A percentile compares a stretch with the other conserved stretches of the same genome.
Evolutionary conservation across 2,888 invertebrate species (phyloP).

Genomic region (Leptinotarsa peninsularis): DNA sequence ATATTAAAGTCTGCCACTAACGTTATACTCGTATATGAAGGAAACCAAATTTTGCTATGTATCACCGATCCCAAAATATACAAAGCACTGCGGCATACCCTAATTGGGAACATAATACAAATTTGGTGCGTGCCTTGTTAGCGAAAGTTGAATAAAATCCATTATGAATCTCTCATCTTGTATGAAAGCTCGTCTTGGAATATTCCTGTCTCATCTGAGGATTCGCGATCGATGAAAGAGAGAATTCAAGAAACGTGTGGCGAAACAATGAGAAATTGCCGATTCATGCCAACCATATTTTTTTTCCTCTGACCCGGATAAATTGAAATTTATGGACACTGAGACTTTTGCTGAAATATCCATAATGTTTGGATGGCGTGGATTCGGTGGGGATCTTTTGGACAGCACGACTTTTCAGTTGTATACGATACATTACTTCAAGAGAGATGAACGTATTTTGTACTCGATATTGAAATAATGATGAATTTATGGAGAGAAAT

Average conservation of each 20-base stretch:
- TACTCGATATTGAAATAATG: no score
- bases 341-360: background rate
- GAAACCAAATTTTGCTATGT: background rate
- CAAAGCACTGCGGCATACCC: background rate
- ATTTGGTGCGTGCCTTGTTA: conserved; percentile 12
- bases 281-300: conserved; percentile 15
- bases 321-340: conserved; percentile 26
- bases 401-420: no score
- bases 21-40: no score
- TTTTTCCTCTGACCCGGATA: conserved; percentile 15
- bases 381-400: no score
- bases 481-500: no score
- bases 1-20: no score
- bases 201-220: background rate
- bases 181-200: conserved; percentile 18
- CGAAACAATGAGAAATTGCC: conserved; percentile 24
- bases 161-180: conserved; percentile 17
- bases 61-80: background rate
- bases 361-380: no score
- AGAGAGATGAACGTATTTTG: no score
- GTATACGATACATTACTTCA: no score
- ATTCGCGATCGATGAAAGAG: background rate
- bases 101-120: conserved; percentile 24
- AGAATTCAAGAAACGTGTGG: background rate
- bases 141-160: conserved; percentile 20